These are phyloP conservation scores for Lontra canadensis DNA, from an alignment of 2,113 vertebrate genomes.

Conservation along the genomic window DNA sequence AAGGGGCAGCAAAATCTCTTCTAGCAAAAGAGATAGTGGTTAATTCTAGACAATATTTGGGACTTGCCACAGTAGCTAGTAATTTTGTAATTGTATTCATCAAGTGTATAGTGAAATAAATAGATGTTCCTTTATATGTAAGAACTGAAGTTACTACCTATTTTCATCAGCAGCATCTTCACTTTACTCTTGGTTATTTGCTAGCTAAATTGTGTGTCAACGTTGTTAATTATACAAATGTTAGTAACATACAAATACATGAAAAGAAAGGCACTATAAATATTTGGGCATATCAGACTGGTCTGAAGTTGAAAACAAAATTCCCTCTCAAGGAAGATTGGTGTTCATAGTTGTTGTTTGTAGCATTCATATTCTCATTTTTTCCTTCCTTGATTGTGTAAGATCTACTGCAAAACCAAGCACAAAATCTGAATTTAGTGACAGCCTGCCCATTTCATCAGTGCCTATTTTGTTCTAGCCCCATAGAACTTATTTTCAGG, in stretches of 20 bases:
- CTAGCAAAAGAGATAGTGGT: not conserved
- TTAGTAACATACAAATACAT: not conserved
- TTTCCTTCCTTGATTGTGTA: fast-evolving
- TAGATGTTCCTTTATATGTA: not conserved
- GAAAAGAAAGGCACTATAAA: not conserved
- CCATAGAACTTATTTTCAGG: not conserved
- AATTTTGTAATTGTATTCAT: not conserved
- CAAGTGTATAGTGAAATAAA: not conserved
- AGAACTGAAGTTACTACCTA: not conserved
- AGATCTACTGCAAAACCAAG: not conserved
- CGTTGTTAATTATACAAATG: not conserved
- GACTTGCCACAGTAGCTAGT: not conserved
- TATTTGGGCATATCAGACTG: not conserved
- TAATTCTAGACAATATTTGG: not conserved
- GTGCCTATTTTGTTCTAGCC: not conserved
- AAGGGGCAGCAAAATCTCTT: not conserved
- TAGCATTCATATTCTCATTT: not conserved
- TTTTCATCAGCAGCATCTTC: not conserved
- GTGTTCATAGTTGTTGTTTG: not conserved
- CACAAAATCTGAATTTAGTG: not conserved
- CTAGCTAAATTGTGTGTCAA: not conserved
- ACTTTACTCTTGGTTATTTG: not conserved
- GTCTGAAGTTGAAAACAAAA: not conserved
- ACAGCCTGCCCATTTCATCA: not conserved
- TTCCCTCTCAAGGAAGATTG: not conserved